A percentile compares a stretch with the other conserved stretches of the same genome.
phyloP scores from a whole-genome alignment of 1,140 invertebrate species.

The Eubasilissa regina region DNA sequence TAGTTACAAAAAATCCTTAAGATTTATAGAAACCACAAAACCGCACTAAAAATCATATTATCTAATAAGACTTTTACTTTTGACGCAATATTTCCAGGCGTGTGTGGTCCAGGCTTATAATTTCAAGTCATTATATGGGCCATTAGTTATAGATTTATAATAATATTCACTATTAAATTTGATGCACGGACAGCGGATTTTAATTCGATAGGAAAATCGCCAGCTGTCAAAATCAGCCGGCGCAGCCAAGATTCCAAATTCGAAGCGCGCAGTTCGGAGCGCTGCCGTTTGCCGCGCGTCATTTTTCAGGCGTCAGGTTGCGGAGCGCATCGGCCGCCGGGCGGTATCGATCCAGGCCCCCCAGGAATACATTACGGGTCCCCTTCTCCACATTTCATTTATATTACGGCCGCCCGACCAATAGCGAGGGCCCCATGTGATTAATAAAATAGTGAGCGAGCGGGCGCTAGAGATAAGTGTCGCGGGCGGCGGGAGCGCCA shows the following conservation, averaged over 20 bases:
- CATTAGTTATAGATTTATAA: no score
- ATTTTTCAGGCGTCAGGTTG: conserved; percentile 51
- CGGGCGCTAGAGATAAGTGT: conserved; percentile 44
- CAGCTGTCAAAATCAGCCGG: conserved; percentile 42
- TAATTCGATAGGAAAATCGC: no score
- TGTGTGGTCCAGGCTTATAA: no score
- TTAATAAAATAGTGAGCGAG: conserved; percentile 60
- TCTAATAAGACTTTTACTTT: no score
- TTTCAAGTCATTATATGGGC: no score
- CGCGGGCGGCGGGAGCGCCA: conserved; percentile 24
- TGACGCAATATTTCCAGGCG: no score
- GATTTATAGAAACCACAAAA: no score
- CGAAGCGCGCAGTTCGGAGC: conserved; percentile 10
- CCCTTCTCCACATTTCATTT: conserved; percentile 59
- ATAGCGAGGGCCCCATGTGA: conserved; percentile 58
- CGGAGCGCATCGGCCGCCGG: conserved; percentile 52
- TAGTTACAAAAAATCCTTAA: no score
- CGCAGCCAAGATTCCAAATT: background rate
- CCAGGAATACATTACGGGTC: conserved; percentile 60
- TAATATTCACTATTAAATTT: no score
- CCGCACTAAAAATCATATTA: no score
- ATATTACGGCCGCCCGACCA: conserved; percentile 61
- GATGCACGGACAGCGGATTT: no score
- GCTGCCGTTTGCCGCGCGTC: conserved; percentile 15
- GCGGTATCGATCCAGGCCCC: conserved; percentile 56